phyloP scores from a whole-genome alignment of 2,113 vertebrate genomes.

The Thryonomys swinderianus region DNA sequence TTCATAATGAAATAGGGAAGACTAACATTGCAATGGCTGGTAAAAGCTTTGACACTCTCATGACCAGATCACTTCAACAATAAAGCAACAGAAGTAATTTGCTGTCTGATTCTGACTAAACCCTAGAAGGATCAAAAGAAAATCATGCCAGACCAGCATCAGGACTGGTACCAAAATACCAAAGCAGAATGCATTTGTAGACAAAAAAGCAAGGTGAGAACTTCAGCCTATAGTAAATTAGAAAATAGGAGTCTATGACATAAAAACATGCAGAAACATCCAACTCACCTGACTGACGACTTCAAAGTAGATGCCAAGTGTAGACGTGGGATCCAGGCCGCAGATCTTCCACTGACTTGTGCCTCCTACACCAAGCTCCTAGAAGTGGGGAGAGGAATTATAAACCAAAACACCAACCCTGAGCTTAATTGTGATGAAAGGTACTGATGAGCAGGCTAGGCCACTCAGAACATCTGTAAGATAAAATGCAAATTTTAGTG shows the following conservation, averaged over 20 bases:
- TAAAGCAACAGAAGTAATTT: not conserved
- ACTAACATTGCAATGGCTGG: not conserved
- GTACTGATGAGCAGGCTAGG: not conserved
- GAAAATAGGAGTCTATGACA: not conserved
- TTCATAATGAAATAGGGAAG: constrained; percentile 30
- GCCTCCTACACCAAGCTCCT: constrained; percentile 96
- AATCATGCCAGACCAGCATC: not conserved
- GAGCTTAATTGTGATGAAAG: not conserved
- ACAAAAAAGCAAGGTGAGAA: not conserved
- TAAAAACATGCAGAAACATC: not conserved
- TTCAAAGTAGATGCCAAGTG: constrained; percentile 96
- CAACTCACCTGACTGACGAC: constrained; percentile 95
- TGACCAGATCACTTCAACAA: constrained; percentile 27
- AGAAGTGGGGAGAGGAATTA: constrained; percentile 6
- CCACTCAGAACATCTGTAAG: not conserved
- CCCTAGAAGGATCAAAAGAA: not conserved
- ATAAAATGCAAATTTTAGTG: constrained; percentile 17
- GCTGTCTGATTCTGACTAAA: constrained; percentile 1
- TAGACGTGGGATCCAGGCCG: constrained; percentile 92
- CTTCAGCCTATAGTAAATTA: not conserved
- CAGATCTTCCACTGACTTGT: constrained; percentile 98
- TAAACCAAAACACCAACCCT: not conserved
- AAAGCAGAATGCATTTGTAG: not conserved
- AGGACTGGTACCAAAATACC: not conserved
- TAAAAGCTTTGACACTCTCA: not conserved